Conservation (phyloP, 1,140 invertebrate species). For the Microplitis mediator region DNA sequence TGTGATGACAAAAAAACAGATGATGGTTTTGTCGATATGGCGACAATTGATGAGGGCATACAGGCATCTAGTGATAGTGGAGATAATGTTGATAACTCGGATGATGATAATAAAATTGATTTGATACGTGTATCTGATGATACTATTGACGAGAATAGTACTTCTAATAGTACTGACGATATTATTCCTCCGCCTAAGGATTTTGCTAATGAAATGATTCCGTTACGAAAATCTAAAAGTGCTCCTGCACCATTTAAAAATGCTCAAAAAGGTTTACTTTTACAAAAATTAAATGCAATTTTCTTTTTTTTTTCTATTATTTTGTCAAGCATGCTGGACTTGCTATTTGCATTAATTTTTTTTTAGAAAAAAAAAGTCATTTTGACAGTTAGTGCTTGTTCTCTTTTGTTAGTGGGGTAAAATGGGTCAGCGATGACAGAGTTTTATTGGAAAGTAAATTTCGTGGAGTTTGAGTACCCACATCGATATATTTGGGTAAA, state of each 20-base stretch:
- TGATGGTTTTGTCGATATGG: neutral
- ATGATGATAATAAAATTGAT: constrained; percentile 30
- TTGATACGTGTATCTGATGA: constrained; percentile 30
- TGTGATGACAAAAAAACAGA: neutral
- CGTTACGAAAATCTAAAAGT: constrained; percentile 59
- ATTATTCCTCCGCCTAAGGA: constrained; percentile 42
- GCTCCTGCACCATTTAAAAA: constrained; percentile 53
- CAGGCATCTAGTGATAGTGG: neutral
- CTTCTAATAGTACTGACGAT: constrained; percentile 33
- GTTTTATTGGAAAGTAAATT: too few relatives aligned
- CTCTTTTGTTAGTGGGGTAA: too few relatives aligned
- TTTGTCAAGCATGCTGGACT: neutral
- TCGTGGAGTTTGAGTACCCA: too few relatives aligned
- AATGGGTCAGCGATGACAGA: too few relatives aligned
- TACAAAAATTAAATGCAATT: constrained; percentile 10
- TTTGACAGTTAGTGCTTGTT: too few relatives aligned
- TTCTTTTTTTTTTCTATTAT: constrained; percentile 6
- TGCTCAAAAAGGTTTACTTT: constrained; percentile 45
- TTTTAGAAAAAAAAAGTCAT: too few relatives aligned
- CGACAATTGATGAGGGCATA: neutral
- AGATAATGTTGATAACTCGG: constrained; percentile 28
- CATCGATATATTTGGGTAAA: too few relatives aligned
- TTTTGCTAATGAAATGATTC: constrained; percentile 47
- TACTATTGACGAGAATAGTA: constrained; percentile 19
- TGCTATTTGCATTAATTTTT: neutral